These are phyloP conservation scores for Cephus sareptanus DNA, from an alignment of 2,888 invertebrate species.

Conservation along the genomic window DNA sequence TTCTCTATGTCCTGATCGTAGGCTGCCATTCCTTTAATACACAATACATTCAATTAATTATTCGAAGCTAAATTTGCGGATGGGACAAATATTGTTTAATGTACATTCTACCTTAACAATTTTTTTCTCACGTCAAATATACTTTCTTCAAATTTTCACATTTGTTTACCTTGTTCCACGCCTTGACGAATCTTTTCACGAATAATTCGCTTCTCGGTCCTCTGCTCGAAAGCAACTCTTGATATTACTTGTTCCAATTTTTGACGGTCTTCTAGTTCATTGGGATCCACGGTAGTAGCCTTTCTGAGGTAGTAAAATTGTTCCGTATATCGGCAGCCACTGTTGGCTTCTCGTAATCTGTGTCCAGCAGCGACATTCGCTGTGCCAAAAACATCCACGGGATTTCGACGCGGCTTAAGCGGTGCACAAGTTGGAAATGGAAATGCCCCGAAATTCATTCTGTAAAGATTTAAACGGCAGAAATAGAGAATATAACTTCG, in stretches of 20 bases:
- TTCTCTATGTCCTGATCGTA: constrained; percentile 66
- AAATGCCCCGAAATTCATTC: constrained; percentile 18
- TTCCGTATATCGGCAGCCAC: constrained; percentile 21
- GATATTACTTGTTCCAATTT: constrained; percentile 33
- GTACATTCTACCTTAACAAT: neutral
- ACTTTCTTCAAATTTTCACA: neutral
- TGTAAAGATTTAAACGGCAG: neutral
- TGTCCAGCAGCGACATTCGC: constrained; percentile 43
- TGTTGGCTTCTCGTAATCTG: constrained; percentile 36
- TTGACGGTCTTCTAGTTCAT: constrained; percentile 23
- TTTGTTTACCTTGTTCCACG: constrained; percentile 41
- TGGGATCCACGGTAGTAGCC: constrained; percentile 8
- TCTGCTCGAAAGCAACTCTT: constrained; percentile 37
- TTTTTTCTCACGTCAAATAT: neutral
- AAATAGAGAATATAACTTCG: neutral
- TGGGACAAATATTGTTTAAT: neutral
- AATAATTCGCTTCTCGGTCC: constrained; percentile 35
- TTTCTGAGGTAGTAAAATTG: constrained; percentile 18
- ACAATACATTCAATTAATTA: neutral
- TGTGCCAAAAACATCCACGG: constrained; percentile 41
- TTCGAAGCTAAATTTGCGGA: neutral
- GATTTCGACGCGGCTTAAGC: constrained; percentile 28
- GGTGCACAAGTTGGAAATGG: constrained; percentile 25
- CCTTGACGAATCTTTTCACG: constrained; percentile 34
- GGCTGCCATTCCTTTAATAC: constrained; percentile 63